phyloP scores from a whole-genome alignment of 2,797 vertebrate species.

The Manis javanica region DNA sequence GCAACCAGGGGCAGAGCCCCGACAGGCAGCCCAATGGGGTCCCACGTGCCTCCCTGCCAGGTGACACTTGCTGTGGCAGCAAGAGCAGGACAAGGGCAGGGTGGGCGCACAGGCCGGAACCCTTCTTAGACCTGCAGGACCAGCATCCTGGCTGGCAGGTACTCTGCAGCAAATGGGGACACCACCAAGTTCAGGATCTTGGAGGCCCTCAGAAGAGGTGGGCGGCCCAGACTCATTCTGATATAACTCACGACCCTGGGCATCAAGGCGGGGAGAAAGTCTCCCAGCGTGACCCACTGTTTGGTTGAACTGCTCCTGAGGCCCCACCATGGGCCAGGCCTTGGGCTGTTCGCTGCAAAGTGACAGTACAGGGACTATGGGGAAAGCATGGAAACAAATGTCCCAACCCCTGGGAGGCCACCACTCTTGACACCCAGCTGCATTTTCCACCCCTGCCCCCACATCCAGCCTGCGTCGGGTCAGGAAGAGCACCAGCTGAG shows the following conservation, averaged over 20 bases:
- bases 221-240: background rate
- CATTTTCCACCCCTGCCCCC: background rate
- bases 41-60: background rate
- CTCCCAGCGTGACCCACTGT: background rate
- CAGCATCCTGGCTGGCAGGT: accelerated
- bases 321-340: accelerated
- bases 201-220: background rate
- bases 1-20: background rate
- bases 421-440: background rate
- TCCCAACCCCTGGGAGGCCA: no score
- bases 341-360: background rate
- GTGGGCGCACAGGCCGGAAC: accelerated
- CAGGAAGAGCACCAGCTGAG: no score
- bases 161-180: background rate
- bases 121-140: accelerated
- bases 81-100: background rate
- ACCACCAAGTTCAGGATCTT: background rate
- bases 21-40: no score
- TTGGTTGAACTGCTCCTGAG: background rate
- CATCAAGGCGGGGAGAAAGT: background rate
- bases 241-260: background rate
- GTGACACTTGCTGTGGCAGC: no score
- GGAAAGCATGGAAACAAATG: background rate
- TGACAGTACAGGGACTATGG: no score
- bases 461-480: no score